Percentiles rank a stretch among this genome's conserved stretches.
Evolutionary conservation across 2,797 vertebrate genomes (phyloP).

Genomic region (Danio albolineatus): DNA sequence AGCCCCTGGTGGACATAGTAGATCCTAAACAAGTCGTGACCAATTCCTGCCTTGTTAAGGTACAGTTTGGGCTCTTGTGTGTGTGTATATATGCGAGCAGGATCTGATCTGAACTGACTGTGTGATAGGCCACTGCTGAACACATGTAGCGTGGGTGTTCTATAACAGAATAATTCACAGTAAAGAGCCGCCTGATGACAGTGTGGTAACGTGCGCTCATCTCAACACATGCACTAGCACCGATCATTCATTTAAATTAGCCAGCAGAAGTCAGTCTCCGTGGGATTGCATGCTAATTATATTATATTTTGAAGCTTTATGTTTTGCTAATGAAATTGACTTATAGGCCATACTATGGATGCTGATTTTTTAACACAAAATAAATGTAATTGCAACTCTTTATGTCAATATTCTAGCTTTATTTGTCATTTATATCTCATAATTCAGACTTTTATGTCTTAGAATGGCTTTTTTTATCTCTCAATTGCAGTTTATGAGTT

Average conservation of each 20-base stretch:
- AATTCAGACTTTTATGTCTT: too few species aligned
- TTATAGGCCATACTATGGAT: neutral
- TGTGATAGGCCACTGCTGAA: slow-evolving; percentile 34
- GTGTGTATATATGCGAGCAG: slow-evolving; percentile 9
- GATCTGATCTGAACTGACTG: slow-evolving; percentile 48
- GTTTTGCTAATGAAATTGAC: neutral
- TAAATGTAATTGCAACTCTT: too few species aligned
- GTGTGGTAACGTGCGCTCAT: slow-evolving; percentile 34
- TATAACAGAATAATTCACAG: slow-evolving; percentile 43
- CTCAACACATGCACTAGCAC: slow-evolving; percentile 10
- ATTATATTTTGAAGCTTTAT: neutral
- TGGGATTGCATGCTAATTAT: slow-evolving; percentile 4
- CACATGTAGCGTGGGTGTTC: slow-evolving; percentile 54
- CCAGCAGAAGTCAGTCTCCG: neutral
- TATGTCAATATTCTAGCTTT: too few species aligned
- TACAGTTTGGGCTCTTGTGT: slow-evolving; percentile 61
- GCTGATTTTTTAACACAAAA: too few species aligned
- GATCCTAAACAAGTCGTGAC: slow-evolving; percentile 98
- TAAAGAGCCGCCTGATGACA: slow-evolving; percentile 37
- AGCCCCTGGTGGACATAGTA: slow-evolving; percentile 97
- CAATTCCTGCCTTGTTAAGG: slow-evolving; percentile 97
- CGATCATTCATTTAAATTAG: slow-evolving; percentile 7
- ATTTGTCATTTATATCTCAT: too few species aligned
- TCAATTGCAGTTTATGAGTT: too few species aligned
- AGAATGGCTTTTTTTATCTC: too few species aligned